Conservation (phyloP, 2,797 vertebrate species). For the Eleutherodactylus coqui region DNA sequence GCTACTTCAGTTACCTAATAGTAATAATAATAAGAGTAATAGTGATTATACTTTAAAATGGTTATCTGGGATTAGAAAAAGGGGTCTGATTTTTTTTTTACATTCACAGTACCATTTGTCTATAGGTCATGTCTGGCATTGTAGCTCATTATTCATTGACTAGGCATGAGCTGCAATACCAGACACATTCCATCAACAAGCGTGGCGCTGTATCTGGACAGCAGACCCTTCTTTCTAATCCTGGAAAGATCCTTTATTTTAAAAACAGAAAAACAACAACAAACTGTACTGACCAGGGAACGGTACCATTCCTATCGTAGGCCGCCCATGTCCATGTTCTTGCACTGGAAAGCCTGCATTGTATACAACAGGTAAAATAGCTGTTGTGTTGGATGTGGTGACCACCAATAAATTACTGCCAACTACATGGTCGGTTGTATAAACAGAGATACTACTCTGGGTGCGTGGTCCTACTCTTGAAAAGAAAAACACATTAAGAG, state of each 20-base stretch:
- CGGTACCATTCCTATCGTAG: background rate
- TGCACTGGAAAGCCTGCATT: background rate
- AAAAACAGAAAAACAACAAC: background rate
- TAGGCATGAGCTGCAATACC: background rate
- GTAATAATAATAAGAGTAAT: too few species aligned
- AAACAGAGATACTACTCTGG: constrained; percentile 61
- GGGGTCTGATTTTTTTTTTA: too few species aligned
- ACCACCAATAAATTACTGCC: constrained; percentile 58
- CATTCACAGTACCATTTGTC: background rate
- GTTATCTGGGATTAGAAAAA: too few species aligned
- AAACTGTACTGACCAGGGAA: background rate
- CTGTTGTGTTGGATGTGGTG: constrained; percentile 54
- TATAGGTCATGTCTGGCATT: background rate
- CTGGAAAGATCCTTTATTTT: background rate
- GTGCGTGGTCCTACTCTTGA: constrained; percentile 54
- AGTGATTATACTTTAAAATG: too few species aligned
- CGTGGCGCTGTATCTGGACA: background rate
- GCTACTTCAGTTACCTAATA: too few species aligned
- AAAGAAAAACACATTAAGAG: constrained; percentile 64
- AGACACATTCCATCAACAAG: background rate
- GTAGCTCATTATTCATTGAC: background rate
- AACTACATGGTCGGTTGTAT: constrained; percentile 51
- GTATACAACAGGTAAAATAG: constrained; percentile 53
- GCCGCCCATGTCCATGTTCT: background rate
- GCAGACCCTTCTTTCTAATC: background rate